Percentiles rank a stretch among this genome's conserved stretches.
Conservation (phyloP, 2,113 vertebrate genomes). For the Electrona antarctica region DNA sequence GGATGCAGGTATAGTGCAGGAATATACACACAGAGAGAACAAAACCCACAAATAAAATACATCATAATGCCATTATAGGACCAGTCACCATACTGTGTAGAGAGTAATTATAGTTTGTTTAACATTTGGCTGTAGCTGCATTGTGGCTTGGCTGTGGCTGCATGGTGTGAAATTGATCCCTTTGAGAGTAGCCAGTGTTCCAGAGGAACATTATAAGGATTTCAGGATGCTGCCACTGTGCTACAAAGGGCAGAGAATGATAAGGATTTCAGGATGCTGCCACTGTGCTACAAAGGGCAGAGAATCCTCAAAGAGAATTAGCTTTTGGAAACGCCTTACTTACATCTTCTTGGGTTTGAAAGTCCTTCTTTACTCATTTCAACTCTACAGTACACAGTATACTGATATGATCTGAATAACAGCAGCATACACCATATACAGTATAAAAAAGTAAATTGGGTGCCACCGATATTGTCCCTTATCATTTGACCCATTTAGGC, state of each 20-base stretch:
- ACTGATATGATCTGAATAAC: conserved; percentile 33
- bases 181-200: conserved; percentile 36
- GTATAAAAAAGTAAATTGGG: no score
- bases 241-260: conserved; percentile 14
- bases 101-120: conserved; percentile 17
- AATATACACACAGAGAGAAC: no score
- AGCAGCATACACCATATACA: not conserved
- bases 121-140: conserved; percentile 44
- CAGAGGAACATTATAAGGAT: conserved; percentile 41
- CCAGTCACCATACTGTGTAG: no score
- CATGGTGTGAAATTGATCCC: conserved; percentile 36
- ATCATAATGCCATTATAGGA: no score
- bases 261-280: conserved; percentile 26
- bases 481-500: no score
- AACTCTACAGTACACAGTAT: conserved; percentile 10
- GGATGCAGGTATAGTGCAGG: no score
- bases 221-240: conserved; percentile 22
- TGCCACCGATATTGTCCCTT: no score
- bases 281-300: conserved; percentile 13
- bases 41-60: no score
- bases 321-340: conserved; percentile 14
- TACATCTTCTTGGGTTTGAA: not conserved
- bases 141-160: conserved; percentile 42
- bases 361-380: conserved; percentile 15
- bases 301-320: conserved; percentile 23